Evolutionary conservation across 2,113 vertebrate species (phyloP).

Genomic region (Cisticola juncidis): DNA sequence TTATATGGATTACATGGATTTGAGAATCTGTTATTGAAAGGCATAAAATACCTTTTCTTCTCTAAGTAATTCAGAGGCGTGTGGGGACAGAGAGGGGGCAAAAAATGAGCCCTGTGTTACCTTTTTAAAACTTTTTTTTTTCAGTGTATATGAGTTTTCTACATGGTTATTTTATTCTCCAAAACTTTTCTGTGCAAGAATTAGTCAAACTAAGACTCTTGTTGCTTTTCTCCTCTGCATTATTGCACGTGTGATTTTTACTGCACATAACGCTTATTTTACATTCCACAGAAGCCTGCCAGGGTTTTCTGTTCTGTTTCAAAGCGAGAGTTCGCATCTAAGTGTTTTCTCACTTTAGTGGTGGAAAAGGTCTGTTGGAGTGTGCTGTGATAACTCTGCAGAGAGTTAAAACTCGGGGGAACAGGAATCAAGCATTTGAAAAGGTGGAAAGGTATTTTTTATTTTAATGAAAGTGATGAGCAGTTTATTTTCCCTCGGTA

Average conservation of each 20-base stretch:
- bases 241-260: not conserved
- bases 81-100: fast-evolving
- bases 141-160: not conserved
- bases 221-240: not conserved
- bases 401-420: not conserved
- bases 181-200: not conserved
- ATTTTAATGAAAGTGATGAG: not conserved
- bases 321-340: conserved; percentile 10
- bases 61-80: not conserved
- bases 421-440: not conserved
- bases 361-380: not conserved
- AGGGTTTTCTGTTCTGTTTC: not conserved
- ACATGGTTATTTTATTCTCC: not conserved
- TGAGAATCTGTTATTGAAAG: not conserved
- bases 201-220: not conserved
- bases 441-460: not conserved
- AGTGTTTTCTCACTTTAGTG: not conserved
- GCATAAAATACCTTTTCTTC: not conserved
- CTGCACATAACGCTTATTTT: not conserved
- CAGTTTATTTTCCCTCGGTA: not conserved
- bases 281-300: not conserved
- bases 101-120: not conserved
- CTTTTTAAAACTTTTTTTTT: not conserved
- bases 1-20: not conserved
- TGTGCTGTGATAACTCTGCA: not conserved